Conservation (phyloP, 2,797 vertebrate genomes). For the Acrocephalus scirpaceus region DNA sequence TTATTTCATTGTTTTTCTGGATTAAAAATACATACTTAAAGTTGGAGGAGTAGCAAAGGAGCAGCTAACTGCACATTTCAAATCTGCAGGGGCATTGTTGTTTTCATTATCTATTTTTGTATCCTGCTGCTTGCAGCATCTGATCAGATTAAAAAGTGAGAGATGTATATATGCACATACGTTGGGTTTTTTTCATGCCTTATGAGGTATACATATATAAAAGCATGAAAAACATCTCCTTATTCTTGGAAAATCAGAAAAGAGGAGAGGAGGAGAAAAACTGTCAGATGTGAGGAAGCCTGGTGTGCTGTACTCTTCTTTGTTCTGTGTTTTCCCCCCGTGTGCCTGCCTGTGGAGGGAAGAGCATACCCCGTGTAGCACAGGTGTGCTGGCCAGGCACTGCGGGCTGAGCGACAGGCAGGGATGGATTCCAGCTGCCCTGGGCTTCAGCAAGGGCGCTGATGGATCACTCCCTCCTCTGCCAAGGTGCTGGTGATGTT, state of each 20-base stretch:
- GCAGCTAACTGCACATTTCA: conserved; percentile 1
- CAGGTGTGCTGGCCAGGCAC: neutral
- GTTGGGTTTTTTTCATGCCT: neutral
- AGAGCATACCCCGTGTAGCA: fast-evolving
- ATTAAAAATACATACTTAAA: neutral
- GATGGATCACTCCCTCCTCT: neutral
- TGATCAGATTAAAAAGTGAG: conserved; percentile 28
- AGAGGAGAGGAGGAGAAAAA: conserved; percentile 2
- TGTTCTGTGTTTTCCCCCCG: neutral
- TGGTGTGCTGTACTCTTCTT: conserved; percentile 6
- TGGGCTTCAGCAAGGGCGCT: neutral
- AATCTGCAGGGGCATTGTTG: conserved; percentile 55
- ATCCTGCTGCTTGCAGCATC: conserved; percentile 35
- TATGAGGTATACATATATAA: neutral
- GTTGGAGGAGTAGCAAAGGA: neutral
- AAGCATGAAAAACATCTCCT: neutral
- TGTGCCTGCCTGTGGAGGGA: neutral
- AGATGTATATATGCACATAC: neutral
- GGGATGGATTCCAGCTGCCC: neutral
- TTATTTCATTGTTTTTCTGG: neutral
- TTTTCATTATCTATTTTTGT: conserved; percentile 51
- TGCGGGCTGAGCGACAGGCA: fast-evolving
- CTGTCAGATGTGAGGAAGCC: conserved; percentile 14
- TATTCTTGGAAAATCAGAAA: neutral
- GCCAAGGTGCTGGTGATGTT: neutral